A percentile compares a stretch with the other conserved stretches of the same genome.
phyloP scores from a whole-genome alignment of 2,113 vertebrate genomes.

The Carlito syrichta region DNA sequence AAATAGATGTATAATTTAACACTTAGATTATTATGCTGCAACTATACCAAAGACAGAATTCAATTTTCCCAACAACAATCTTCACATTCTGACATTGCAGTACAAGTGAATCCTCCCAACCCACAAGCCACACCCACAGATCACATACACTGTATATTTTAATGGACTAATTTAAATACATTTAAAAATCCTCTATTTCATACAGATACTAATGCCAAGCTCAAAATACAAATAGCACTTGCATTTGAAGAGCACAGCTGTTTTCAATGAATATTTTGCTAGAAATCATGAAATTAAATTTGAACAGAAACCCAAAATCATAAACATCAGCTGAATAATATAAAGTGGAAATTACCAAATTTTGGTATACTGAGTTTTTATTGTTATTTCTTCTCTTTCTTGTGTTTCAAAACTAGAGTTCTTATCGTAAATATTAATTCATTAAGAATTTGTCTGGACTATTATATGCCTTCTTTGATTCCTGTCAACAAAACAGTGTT shows the following conservation, averaged over 20 bases:
- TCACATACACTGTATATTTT: not conserved
- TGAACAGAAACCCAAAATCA: conserved; percentile 43
- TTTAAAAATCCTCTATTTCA: not conserved
- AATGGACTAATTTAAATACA: not conserved
- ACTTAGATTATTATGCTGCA: not conserved
- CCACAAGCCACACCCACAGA: not conserved
- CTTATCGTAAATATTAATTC: conserved; percentile 12
- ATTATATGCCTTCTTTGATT: not conserved
- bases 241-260: conserved; percentile 32
- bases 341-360: conserved; percentile 30
- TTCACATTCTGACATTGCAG: not conserved
- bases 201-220: not conserved
- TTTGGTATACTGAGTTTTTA: conserved; percentile 5
- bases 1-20: not conserved
- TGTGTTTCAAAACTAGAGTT: not conserved
- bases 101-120: not conserved
- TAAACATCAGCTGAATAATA: conserved; percentile 21
- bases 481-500: not conserved
- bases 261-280: conserved; percentile 48
- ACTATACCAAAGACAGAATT: not conserved
- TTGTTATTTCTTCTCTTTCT: not conserved
- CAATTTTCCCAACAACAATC: not conserved
- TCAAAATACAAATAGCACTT: conserved; percentile 33
- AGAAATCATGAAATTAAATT: conserved; percentile 52
- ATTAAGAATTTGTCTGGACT: not conserved